Base-by-base conservation (phyloP, 2,797 vertebrate species). In the Ctenosaura bakeri region DNA sequence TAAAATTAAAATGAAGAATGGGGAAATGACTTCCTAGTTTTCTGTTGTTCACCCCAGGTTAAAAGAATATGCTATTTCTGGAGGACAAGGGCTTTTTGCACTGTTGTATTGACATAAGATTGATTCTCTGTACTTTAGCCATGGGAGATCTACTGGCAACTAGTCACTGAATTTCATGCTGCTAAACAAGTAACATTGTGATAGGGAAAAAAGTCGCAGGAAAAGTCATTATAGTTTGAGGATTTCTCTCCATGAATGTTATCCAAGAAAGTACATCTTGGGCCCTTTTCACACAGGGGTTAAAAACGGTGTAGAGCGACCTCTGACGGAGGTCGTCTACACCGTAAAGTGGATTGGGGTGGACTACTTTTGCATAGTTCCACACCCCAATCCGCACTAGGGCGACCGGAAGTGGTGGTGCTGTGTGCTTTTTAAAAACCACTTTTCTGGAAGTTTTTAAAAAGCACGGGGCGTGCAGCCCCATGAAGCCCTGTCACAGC, bases 1-100 rank as follows among this genome's bases (percentile, higher is more conserved):
- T 52, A 52, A 52, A 52, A 52, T 52, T 8, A 52, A 52, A 52
- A 52, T 8, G 52, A 52, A 52, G 10, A 52, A 9, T 52, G 7
- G 52, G 52, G 52, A 82, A 29, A 0, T 2, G n/a, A 32, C 54
- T 84, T 83, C 81, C 59, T 24, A 42, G 0, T 85, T 85, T 88
- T 64, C 87, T 38, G 1, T 62, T 35, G 84, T 78, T 91, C 83
- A 87, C 83, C 38, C n/a, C 54, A 91, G 87, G 93, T 93, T 87
- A 91, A 92, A 91, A 85, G 87, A 92, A 92, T 50, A 73, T 86
- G 83, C 54, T 91, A 56, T 89, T 76, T 84, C 46, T n/a, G 5
- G 77, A 86, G 62, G 89, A 16, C 42, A 76, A 89, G 56, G 35
- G 24, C 26, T 62, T 62, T 76, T 6, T 90, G 59, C 56, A 89